Base-by-base conservation (phyloP, 1,140 invertebrate species). In the Drosophila dunni region DNA sequence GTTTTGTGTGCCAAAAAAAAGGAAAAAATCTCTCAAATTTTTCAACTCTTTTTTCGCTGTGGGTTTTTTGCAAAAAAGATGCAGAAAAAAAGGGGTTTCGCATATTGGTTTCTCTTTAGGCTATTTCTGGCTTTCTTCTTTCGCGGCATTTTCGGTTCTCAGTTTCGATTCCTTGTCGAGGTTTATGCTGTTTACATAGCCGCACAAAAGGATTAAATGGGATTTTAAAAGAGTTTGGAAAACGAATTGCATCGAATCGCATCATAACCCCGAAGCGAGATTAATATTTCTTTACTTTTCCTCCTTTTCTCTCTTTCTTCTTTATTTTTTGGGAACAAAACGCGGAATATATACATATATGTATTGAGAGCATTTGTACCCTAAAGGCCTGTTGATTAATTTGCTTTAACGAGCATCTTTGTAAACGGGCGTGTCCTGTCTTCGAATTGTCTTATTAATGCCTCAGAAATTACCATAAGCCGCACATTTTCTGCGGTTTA, bases 181-280 rank as follows among this genome's bases (percentile, higher is more conserved):
- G 71, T 86, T 81, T 84, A 34, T 48, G 83, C 72, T 86, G 82
- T 86, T 88, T 86, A 88, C 79, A 88, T 77, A 86, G 83, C 83
- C 84, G 51, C 76, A 86, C 82, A 86, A 88, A 88, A 69, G 83
- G 82, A 86, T 86, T 86, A 86, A 86, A 88, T 88, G 83, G 58
- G 76, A 69, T 84, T 83, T 83, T 79, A 66, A 83, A 78, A 62
- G 66, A 82, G 58, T 72, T 65, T 51, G 54, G 53, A 53, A 58
- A 65, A 42, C 69, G 63, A 72, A 66, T 72, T 65, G 69, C 69
- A 72, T 71, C 68, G 13, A 51, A 56, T 71, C 34, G 42, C 29
- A 44, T 54, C 51, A 20, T 54, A 51, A 48, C 29, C 48, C 64
- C 33, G 65, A 38, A 61, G 46, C 58, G 11, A 29, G 38, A 33